These are phyloP conservation scores for Hyaena hyaena DNA, from an alignment of 2,113 vertebrate genomes.

Conservation along the genomic window DNA sequence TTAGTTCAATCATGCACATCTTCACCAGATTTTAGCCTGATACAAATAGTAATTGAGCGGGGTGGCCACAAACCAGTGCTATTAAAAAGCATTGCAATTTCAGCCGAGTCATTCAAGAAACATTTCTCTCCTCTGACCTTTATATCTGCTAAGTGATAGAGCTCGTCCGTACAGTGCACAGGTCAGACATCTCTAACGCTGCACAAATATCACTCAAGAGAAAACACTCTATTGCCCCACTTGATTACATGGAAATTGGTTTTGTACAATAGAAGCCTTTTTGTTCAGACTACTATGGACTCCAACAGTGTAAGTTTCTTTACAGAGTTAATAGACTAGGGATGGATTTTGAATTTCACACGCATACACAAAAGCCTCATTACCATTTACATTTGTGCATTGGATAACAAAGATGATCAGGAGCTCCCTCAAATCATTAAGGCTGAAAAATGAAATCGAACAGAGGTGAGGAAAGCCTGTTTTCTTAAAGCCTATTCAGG, in stretches of 20 bases:
- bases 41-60: slow-evolving; percentile 5
- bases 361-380: slow-evolving; percentile 69
- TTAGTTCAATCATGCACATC: slow-evolving; percentile 70
- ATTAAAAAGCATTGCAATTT: slow-evolving; percentile 45
- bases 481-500: slow-evolving; percentile 74
- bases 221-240: slow-evolving; percentile 48
- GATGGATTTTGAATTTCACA: slow-evolving; percentile 70
- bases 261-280: slow-evolving; percentile 55
- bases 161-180: background rate
- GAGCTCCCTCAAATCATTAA: slow-evolving; percentile 73
- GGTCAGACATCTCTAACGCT: background rate
- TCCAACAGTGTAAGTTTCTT: slow-evolving; percentile 65
- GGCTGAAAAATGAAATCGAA: slow-evolving; percentile 70
- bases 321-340: slow-evolving; percentile 59
- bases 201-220: slow-evolving; percentile 52
- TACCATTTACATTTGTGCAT: slow-evolving; percentile 53
- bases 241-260: slow-evolving; percentile 45
- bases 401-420: slow-evolving; percentile 75
- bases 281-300: background rate
- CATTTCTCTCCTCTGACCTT: slow-evolving; percentile 51
- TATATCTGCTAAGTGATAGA: background rate
- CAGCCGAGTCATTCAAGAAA: background rate
- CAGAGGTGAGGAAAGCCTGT: slow-evolving; percentile 58
- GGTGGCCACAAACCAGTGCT: background rate
- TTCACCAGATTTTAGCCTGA: slow-evolving; percentile 69